Evolutionary conservation across 2,113 vertebrate species (phyloP).

Genomic region (Elgaria multicarinata): DNA sequence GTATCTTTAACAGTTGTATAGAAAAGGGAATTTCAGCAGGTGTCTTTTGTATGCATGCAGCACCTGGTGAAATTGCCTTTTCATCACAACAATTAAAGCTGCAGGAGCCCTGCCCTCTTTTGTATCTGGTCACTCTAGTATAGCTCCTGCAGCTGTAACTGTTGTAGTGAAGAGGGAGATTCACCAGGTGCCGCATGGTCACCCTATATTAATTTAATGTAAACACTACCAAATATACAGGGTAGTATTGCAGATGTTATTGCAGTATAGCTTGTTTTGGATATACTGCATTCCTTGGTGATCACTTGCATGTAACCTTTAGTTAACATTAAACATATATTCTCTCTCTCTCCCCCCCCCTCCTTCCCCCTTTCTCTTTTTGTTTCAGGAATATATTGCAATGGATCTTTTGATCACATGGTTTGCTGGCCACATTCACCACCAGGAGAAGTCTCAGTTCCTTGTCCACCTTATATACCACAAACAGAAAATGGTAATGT

Average conservation of each 20-base stretch:
- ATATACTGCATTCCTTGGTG: neutral
- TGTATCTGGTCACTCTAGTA: no score
- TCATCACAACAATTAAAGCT: no score
- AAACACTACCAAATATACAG: neutral
- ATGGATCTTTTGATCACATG: slow-evolving; percentile 87
- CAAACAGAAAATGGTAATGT: slow-evolving; percentile 85
- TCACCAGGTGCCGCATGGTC: no score
- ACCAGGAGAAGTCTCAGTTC: slow-evolving; percentile 91
- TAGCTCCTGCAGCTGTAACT: no score
- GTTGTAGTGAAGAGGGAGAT: no score
- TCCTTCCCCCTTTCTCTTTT: slow-evolving; percentile 28
- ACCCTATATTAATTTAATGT: neutral
- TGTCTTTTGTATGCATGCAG: no score
- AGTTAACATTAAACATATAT: neutral
- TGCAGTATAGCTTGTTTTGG: neutral
- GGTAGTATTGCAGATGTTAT: neutral
- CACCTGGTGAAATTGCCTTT: no score
- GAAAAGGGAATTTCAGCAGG: no score
- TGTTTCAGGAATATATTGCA: slow-evolving; percentile 85
- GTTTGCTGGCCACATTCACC: slow-evolving; percentile 92
- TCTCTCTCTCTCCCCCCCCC: slow-evolving; percentile 16
- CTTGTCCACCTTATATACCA: slow-evolving; percentile 90
- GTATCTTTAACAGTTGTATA: no score
- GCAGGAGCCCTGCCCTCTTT: no score
- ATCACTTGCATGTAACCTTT: neutral